A percentile compares a stretch with the other conserved stretches of the same genome.
These are phyloP conservation scores for Drosophila merina DNA, from an alignment of 2,888 invertebrate genomes.

Conservation along the genomic window DNA sequence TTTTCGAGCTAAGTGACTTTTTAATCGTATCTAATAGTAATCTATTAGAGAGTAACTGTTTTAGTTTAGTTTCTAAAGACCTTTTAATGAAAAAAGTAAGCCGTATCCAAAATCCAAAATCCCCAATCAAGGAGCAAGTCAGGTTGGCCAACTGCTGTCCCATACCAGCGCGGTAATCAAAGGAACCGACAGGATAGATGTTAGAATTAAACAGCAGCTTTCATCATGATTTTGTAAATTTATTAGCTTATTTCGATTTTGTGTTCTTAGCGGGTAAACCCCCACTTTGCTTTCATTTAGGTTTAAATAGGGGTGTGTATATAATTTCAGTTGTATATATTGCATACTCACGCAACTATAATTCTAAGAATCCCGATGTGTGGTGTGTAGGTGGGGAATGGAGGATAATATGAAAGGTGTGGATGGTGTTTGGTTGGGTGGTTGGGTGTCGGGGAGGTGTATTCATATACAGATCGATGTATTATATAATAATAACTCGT, in stretches of 20 bases:
- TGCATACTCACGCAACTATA: constrained; percentile 53
- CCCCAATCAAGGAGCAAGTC: too few relatives aligned
- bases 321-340: constrained; percentile 52
- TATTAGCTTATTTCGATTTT: constrained; percentile 45
- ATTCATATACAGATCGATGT: constrained; percentile 61
- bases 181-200: too few relatives aligned
- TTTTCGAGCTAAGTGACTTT: too few relatives aligned
- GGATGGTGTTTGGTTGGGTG: neutral
- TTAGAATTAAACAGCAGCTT: too few relatives aligned
- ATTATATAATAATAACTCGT: constrained; percentile 74
- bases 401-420: neutral
- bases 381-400: neutral
- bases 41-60: too few relatives aligned
- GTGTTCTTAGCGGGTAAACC: constrained; percentile 21
- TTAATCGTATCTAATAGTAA: too few relatives aligned
- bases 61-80: too few relatives aligned
- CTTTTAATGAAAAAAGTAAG: too few relatives aligned
- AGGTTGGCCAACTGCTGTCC: too few relatives aligned
- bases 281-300: constrained; percentile 39
- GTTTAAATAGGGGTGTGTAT: constrained; percentile 32
- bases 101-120: too few relatives aligned
- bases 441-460: neutral
- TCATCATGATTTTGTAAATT: constrained; percentile 33
- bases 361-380: constrained; percentile 46
- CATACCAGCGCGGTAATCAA: too few relatives aligned